These are phyloP conservation scores for Plutella xylostella DNA, from an alignment of 2,888 invertebrate genomes.

Conservation along the genomic window DNA sequence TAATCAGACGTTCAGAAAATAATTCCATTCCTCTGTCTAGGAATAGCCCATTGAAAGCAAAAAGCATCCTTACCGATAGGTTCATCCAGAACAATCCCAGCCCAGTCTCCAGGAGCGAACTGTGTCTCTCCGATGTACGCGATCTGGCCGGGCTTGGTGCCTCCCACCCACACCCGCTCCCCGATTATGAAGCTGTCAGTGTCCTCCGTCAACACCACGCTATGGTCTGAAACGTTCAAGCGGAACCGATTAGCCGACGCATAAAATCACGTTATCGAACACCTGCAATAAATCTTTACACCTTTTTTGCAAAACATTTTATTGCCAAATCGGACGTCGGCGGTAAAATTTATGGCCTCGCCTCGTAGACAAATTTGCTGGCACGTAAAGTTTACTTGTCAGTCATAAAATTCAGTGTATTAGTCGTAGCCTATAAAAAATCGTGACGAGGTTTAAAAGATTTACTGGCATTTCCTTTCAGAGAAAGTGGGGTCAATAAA, in stretches of 20 bases:
- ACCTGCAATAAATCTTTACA: too few species aligned
- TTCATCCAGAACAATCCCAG: conserved; percentile 95
- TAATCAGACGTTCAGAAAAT: neutral
- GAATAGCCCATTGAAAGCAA: neutral
- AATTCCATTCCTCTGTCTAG: neutral
- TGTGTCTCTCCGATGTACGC: conserved; percentile 96
- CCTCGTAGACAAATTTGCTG: neutral
- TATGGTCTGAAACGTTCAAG: conserved; percentile 75
- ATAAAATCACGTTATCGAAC: too few species aligned
- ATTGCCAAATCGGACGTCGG: too few species aligned
- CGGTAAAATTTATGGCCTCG: neutral
- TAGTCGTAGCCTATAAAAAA: neutral
- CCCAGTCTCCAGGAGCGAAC: conserved; percentile 99
- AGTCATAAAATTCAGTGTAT: neutral
- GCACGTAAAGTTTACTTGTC: neutral
- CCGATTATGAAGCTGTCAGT: conserved; percentile 97
- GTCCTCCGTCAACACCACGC: conserved; percentile 85
- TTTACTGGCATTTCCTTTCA: neutral
- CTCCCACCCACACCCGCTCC: conserved; percentile 94
- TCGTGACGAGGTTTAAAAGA: neutral
- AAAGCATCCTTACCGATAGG: conserved; percentile 91
- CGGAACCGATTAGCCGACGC: neutral
- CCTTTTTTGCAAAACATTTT: too few species aligned
- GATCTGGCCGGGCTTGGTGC: conserved; percentile 90
- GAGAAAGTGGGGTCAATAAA: conserved; percentile 19